Evolutionary conservation across 2,888 invertebrate genomes (phyloP).

Genomic region (Sympetrum striolatum): DNA sequence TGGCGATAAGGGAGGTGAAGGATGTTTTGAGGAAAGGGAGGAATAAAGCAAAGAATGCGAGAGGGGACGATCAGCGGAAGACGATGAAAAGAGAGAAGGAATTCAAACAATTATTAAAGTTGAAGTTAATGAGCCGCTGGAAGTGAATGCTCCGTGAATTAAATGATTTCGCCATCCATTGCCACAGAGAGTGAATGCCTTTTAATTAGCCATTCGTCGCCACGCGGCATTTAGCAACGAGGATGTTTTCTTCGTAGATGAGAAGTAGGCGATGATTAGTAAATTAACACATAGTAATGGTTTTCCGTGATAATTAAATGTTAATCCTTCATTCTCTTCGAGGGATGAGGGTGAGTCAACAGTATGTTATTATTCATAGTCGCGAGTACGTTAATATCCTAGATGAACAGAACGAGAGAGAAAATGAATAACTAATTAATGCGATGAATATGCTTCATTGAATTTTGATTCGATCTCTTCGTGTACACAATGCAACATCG

Average conservation of each 20-base stretch:
- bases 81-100: not conserved
- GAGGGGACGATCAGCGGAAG: not conserved
- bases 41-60: not conserved
- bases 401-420: too few relatives aligned
- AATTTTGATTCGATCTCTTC: too few relatives aligned
- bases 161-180: not conserved
- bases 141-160: not conserved
- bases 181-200: not conserved
- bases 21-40: not conserved
- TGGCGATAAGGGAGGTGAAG: not conserved
- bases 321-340: too few relatives aligned
- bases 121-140: not conserved
- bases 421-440: too few relatives aligned
- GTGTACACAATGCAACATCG: too few relatives aligned
- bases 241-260: not conserved
- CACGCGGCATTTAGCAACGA: not conserved
- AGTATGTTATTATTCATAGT: too few relatives aligned
- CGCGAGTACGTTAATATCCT: too few relatives aligned
- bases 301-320: too few relatives aligned
- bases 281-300: too few relatives aligned
- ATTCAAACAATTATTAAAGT: not conserved
- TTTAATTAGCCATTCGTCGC: not conserved
- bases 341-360: too few relatives aligned
- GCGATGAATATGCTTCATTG: too few relatives aligned
- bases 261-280: not conserved